These are phyloP conservation scores for Labroides dimidiatus DNA, from an alignment of 2,797 vertebrate species.

Conservation along the genomic window DNA sequence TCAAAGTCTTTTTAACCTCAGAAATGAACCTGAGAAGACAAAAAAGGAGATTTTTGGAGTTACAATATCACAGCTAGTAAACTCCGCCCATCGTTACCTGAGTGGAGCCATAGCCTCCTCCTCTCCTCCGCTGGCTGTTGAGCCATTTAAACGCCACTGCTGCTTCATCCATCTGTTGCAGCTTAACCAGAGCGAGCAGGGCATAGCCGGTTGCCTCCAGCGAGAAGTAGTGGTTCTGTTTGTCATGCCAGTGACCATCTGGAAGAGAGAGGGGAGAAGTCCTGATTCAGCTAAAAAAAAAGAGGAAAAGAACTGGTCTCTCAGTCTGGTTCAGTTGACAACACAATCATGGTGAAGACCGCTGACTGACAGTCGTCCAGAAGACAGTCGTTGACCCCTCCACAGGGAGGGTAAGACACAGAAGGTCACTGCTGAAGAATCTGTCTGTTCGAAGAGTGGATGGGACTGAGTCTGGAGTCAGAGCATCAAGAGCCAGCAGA, in stretches of 20 bases:
- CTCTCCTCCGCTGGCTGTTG: conserved; percentile 72
- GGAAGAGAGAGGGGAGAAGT: background rate
- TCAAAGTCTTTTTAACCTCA: too few relatives aligned
- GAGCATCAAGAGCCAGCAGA: too few relatives aligned
- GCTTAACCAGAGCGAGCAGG: conserved; percentile 79
- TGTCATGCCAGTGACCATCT: conserved; percentile 80
- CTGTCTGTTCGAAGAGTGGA: too few relatives aligned
- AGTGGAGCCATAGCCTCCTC: conserved; percentile 82
- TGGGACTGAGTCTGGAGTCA: too few relatives aligned
- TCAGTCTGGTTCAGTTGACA: background rate
- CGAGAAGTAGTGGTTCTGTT: conserved; percentile 65
- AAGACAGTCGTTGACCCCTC: too few relatives aligned
- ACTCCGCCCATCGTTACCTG: conserved; percentile 70
- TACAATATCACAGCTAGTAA: background rate
- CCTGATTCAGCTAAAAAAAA: background rate
- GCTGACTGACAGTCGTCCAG: too few relatives aligned
- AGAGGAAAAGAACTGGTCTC: background rate
- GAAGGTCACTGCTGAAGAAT: too few relatives aligned
- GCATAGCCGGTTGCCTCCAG: conserved; percentile 86
- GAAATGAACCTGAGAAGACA: too few relatives aligned
- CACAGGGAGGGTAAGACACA: too few relatives aligned
- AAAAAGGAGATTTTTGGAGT: background rate
- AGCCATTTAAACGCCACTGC: conserved; percentile 78
- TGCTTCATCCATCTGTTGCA: conserved; percentile 67
- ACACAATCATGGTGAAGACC: too few relatives aligned